These are phyloP conservation scores for Lomographa bimaculata DNA, from an alignment of 2,888 invertebrate species.

Conservation along the genomic window DNA sequence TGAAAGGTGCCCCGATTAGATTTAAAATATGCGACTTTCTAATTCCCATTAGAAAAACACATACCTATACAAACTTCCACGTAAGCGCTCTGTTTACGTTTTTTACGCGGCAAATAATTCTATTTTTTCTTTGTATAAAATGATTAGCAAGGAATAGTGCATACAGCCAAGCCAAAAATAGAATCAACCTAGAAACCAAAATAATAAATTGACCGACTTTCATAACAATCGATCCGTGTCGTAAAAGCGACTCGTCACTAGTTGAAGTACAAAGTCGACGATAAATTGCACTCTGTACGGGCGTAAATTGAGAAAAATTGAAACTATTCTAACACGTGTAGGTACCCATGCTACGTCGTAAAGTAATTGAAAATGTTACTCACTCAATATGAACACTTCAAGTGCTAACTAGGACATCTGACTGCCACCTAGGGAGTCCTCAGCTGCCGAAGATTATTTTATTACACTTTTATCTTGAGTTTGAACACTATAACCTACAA, in stretches of 20 bases:
- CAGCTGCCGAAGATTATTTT: constrained; percentile 34
- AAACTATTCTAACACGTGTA: constrained; percentile 65
- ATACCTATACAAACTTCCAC: constrained; percentile 28
- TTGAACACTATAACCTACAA: constrained; percentile 76
- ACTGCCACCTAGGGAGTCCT: constrained; percentile 16
- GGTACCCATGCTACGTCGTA: constrained; percentile 49
- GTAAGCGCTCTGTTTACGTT: constrained; percentile 27
- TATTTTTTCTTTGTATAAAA: constrained; percentile 23
- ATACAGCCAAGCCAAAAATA: constrained; percentile 61
- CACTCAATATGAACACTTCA: constrained; percentile 55
- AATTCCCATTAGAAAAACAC: constrained; percentile 28
- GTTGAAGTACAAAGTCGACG: constrained; percentile 48
- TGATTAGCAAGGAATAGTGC: constrained; percentile 50
- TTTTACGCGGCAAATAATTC: constrained; percentile 25
- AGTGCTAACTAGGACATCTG: constrained; percentile 41
- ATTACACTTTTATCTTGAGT: constrained; percentile 58
- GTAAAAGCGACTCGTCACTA: constrained; percentile 33
- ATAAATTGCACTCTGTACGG: constrained; percentile 43
- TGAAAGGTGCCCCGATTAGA: constrained; percentile 46
- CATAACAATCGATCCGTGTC: constrained; percentile 34
- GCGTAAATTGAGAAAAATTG: constrained; percentile 53
- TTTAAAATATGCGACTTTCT: constrained; percentile 51
- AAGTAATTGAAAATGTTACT: constrained; percentile 50
- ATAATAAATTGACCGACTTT: constrained; percentile 55
- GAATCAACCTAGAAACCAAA: constrained; percentile 62